Evolutionary conservation across 2,888 invertebrate genomes (phyloP).

Genomic region (Aphidoletes aphidimyza): DNA sequence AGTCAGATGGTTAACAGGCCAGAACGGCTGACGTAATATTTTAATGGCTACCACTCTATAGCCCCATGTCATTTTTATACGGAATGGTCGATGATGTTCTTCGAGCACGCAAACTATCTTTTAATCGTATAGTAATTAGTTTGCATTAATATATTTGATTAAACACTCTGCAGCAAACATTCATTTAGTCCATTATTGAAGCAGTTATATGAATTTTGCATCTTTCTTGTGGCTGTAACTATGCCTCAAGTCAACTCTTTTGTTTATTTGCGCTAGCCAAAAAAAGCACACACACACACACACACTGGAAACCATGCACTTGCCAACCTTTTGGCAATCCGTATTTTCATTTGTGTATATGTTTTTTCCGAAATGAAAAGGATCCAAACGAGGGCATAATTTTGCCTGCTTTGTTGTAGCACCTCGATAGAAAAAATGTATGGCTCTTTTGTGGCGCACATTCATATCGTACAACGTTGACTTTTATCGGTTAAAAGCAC

Average conservation of each 20-base stretch:
- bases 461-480: neutral
- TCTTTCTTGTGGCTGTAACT: neutral
- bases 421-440: neutral
- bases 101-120: conserved; percentile 25
- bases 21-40: conserved; percentile 23
- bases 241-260: too few species aligned
- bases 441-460: neutral
- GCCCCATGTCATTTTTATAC: neutral
- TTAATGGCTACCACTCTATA: neutral
- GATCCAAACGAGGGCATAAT: neutral
- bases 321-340: neutral
- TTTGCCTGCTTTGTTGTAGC: neutral
- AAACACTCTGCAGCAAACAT: too few species aligned
- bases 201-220: neutral
- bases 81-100: neutral
- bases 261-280: too few species aligned
- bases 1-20: conserved; percentile 36
- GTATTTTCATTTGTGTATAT: neutral
- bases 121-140: conserved; percentile 24
- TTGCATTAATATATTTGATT: conserved; percentile 32
- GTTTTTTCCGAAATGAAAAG: neutral
- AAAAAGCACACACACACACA: too few species aligned
- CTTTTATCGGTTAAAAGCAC: conserved; percentile 35
- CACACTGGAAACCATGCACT: too few species aligned
- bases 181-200: neutral